Percentiles rank a stretch among this genome's conserved stretches.
Conservation (phyloP, 2,888 invertebrate species). For the Lacanobia oleracea region DNA sequence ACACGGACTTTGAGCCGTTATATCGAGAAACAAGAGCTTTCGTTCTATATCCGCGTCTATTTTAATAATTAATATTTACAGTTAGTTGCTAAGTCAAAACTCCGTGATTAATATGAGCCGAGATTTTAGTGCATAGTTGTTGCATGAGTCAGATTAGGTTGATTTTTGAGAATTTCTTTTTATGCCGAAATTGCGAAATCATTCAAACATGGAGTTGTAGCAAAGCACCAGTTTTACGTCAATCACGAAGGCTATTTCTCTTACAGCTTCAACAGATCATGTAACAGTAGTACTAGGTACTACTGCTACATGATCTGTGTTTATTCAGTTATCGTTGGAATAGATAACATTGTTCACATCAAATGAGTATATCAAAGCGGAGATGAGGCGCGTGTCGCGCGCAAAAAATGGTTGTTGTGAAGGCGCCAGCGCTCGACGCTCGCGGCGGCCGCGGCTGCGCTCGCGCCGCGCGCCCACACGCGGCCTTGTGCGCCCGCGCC, state of each 20-base stretch:
- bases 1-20: conserved; percentile 70
- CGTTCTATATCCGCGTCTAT: conserved; percentile 63
- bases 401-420: conserved; percentile 71
- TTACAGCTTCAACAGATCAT: conserved; percentile 29
- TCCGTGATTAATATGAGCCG: conserved; percentile 55
- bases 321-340: conserved; percentile 50
- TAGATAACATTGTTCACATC: conserved; percentile 62
- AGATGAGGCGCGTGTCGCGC: conserved; percentile 66
- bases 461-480: conserved; percentile 78
- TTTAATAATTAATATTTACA: conserved; percentile 63
- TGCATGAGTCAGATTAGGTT: conserved; percentile 57
- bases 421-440: conserved; percentile 71
- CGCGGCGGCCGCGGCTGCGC: conserved; percentile 56
- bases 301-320: too few species aligned
- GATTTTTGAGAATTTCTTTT: conserved; percentile 47
- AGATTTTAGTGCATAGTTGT: conserved; percentile 59
- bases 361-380: conserved; percentile 60
- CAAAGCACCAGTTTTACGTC: conserved; percentile 37
- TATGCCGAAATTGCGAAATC: conserved; percentile 9
- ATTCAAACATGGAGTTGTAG: conserved; percentile 18
- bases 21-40: conserved; percentile 63
- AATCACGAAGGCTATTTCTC: conserved; percentile 47
- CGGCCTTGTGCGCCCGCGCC: conserved; percentile 78
- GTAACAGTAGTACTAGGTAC: conserved; percentile 18
- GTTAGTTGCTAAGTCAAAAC: conserved; percentile 60